Conservation (phyloP, 2,888 invertebrate species). For the Nomada ruficornis region DNA sequence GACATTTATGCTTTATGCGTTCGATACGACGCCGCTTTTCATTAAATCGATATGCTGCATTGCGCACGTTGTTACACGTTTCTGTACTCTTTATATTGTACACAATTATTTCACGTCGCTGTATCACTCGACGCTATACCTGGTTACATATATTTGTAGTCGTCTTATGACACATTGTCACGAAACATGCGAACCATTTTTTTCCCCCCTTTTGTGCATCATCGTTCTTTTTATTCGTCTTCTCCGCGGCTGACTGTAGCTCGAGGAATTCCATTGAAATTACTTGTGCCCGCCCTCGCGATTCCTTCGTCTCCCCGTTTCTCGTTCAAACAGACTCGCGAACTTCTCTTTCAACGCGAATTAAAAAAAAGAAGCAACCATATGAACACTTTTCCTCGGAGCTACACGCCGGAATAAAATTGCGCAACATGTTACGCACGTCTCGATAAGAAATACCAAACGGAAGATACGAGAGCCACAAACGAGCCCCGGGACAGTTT, state of each 20-base stretch:
- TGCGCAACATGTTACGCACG: not conserved
- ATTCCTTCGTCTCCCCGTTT: not conserved
- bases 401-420: not conserved
- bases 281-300: not conserved
- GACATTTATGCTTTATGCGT: conserved; percentile 51
- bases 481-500: not conserved
- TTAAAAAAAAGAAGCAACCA: not conserved
- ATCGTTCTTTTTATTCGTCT: conserved; percentile 13
- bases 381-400: not conserved
- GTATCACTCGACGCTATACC: conserved; percentile 34
- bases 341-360: not conserved
- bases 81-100: conserved; percentile 54
- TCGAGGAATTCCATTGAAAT: not conserved
- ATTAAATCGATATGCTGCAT: conserved; percentile 63
- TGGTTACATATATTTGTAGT: conserved; percentile 35
- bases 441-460: not conserved
- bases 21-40: conserved; percentile 51
- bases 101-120: conserved; percentile 48
- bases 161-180: conserved; percentile 52
- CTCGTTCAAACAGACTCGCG: not conserved
- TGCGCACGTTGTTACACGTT: conserved; percentile 60
- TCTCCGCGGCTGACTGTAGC: not conserved
- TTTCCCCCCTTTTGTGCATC: conserved; percentile 12
- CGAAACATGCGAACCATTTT: conserved; percentile 45
- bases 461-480: too few species aligned